Percentiles rank a stretch among this genome's conserved stretches.
phyloP scores from a whole-genome alignment of 1,140 invertebrate species.

The Neodiprion lecontei region DNA sequence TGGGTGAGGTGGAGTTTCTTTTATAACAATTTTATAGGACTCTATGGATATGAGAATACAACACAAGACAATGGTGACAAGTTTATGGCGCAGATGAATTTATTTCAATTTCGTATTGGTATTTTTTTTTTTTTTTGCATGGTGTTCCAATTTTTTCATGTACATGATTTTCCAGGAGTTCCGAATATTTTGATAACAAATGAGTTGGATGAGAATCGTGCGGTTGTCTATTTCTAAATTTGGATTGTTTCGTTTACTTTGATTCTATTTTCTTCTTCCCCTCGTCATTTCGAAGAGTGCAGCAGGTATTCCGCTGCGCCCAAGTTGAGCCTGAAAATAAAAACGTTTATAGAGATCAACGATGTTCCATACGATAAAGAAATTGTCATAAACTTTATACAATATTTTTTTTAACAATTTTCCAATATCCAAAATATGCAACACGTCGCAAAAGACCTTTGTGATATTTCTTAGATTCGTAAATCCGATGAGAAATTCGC shows the following conservation, averaged over 20 bases:
- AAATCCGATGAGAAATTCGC: too few relatives aligned
- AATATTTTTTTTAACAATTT: not conserved
- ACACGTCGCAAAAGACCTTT: not conserved
- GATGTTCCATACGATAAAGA: not conserved
- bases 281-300: conserved; percentile 50
- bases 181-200: conserved; percentile 62
- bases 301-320: conserved; percentile 48
- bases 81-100: conserved; percentile 62
- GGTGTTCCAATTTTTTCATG: conserved; percentile 44
- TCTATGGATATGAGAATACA: not conserved
- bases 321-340: conserved; percentile 29
- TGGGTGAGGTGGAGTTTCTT: not conserved
- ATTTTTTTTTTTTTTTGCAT: too few relatives aligned
- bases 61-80: conserved; percentile 18
- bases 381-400: not conserved
- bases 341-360: not conserved
- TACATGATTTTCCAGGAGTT: conserved; percentile 55
- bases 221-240: conserved; percentile 52
- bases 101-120: conserved; percentile 41
- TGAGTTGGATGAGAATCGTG: conserved; percentile 58
- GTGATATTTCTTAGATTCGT: conserved; percentile 13
- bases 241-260: not conserved
- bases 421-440: not conserved
- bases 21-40: conserved; percentile 18
- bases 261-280: conserved; percentile 32